phyloP scores from a whole-genome alignment of 2,888 invertebrate genomes.

The Hofmannophila pseudospretella region DNA sequence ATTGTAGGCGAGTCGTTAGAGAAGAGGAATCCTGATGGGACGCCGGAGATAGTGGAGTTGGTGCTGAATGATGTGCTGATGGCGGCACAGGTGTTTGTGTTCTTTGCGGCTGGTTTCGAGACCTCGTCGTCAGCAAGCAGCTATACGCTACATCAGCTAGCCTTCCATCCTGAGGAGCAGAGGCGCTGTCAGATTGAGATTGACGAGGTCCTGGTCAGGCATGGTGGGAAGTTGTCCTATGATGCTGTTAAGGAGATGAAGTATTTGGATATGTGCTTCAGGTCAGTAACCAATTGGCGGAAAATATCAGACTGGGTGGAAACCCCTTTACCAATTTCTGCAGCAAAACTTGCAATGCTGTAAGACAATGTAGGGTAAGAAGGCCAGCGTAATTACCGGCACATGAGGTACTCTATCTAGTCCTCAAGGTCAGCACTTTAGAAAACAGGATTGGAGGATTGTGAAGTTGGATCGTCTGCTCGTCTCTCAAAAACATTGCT shows the following conservation, averaged over 20 bases:
- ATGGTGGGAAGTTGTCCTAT: slow-evolving; percentile 26
- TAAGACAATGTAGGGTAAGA: too few species aligned
- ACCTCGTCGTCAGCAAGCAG: slow-evolving; percentile 45
- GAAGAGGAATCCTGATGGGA: slow-evolving; percentile 22
- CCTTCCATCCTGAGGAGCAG: slow-evolving; percentile 41
- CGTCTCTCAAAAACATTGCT: too few species aligned
- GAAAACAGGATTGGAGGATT: too few species aligned
- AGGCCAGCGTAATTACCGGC: too few species aligned
- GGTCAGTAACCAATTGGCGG: slow-evolving; percentile 1
- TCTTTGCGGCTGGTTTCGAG: slow-evolving; percentile 49
- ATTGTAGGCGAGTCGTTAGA: slow-evolving; percentile 39
- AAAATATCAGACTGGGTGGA: too few species aligned
- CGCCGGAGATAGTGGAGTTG: slow-evolving; percentile 23
- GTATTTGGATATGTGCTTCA: slow-evolving; percentile 34
- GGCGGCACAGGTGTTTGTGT: slow-evolving; percentile 33
- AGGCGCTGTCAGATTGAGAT: slow-evolving; percentile 38
- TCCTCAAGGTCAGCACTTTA: too few species aligned
- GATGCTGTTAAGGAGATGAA: slow-evolving; percentile 36
- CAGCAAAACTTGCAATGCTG: too few species aligned
- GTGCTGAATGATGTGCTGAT: slow-evolving; percentile 28
- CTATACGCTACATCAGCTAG: slow-evolving; percentile 38
- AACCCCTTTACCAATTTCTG: too few species aligned
- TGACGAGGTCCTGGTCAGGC: slow-evolving; percentile 25
- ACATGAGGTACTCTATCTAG: too few species aligned
- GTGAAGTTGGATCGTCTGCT: too few species aligned